Evolutionary conservation across 2,797 vertebrate genomes (phyloP).

Genomic region (Sciurus vulgaris): DNA sequence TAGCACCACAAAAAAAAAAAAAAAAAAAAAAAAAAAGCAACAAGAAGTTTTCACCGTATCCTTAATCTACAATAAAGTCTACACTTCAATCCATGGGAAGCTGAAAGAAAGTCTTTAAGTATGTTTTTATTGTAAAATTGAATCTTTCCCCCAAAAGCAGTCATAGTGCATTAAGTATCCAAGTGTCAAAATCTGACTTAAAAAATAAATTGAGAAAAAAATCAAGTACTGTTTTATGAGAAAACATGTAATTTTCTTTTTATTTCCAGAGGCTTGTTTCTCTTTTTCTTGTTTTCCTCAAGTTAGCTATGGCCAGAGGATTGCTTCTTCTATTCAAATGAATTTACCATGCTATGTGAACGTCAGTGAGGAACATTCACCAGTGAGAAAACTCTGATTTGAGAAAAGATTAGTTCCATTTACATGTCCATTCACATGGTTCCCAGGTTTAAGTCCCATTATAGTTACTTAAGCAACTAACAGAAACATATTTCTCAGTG

Average conservation of each 20-base stretch:
- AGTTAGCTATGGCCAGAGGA: conserved; percentile 37
- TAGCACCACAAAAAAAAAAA: no score
- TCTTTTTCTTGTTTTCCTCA: conserved; percentile 65
- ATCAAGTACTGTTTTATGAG: conserved; percentile 23
- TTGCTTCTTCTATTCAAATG: conserved; percentile 57
- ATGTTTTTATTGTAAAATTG: conserved; percentile 22
- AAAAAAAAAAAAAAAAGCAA: no score
- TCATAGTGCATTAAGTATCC: not conserved
- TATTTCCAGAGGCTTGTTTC: not conserved
- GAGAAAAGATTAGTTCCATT: conserved; percentile 49
- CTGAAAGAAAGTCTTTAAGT: not conserved
- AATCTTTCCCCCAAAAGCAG: conserved; percentile 8
- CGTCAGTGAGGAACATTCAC: not conserved
- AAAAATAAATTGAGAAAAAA: conserved; percentile 56
- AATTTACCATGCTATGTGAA: conserved; percentile 65
- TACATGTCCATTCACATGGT: conserved; percentile 71
- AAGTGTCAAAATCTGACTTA: conserved; percentile 60
- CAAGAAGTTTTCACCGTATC: not conserved
- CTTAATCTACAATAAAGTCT: not conserved
- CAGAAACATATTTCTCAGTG: conserved; percentile 30
- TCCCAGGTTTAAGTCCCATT: conserved; percentile 63
- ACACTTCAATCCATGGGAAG: not conserved
- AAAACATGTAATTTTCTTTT: not conserved
- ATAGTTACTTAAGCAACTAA: not conserved
- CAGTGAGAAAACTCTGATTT: conserved; percentile 68